Conservation (phyloP, 92 coral and sea anemone species). For the Palythoa grandiflora region DNA sequence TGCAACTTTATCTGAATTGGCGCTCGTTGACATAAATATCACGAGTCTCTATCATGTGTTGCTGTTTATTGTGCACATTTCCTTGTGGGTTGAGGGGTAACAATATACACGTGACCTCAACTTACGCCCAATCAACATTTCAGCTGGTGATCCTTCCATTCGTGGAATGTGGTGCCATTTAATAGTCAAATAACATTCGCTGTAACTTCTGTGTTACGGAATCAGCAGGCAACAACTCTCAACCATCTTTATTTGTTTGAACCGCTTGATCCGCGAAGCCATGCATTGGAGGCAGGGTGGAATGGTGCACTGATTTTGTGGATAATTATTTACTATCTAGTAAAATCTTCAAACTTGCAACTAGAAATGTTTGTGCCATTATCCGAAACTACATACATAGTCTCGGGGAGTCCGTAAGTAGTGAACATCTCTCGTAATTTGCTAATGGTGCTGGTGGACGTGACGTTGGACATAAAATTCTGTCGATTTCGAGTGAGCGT, state of each 20-base stretch:
- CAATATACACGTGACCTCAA: constrained; percentile 65
- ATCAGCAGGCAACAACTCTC: constrained; percentile 15
- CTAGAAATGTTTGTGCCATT: constrained; percentile 42
- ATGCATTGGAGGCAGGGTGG: constrained; percentile 55
- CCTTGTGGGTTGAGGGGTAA: constrained; percentile 57
- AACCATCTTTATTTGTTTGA: constrained; percentile 58
- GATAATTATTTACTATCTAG: constrained; percentile 42
- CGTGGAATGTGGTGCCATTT: constrained; percentile 64
- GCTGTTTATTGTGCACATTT: constrained; percentile 51
- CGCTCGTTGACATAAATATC: constrained; percentile 37
- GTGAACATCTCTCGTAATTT: constrained; percentile 30
- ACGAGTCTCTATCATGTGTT: constrained; percentile 45
- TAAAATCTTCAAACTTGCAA: constrained; percentile 47
- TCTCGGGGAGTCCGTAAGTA: constrained; percentile 45
- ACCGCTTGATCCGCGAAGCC: constrained; percentile 72
- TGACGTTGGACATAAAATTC: constrained; percentile 12
- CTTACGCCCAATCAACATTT: constrained; percentile 60
- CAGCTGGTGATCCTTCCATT: constrained; percentile 68
- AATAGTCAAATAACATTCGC: constrained; percentile 45
- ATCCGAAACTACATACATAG: constrained; percentile 30
- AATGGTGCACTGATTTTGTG: constrained; percentile 46
- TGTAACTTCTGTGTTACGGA: no score
- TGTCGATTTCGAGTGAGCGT: constrained; percentile 55
- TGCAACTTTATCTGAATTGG: constrained; percentile 39
- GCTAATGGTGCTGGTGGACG: constrained; percentile 42